Conservation (phyloP, 2,113 vertebrate genomes). For the Phalacrocorax aristotelis region DNA sequence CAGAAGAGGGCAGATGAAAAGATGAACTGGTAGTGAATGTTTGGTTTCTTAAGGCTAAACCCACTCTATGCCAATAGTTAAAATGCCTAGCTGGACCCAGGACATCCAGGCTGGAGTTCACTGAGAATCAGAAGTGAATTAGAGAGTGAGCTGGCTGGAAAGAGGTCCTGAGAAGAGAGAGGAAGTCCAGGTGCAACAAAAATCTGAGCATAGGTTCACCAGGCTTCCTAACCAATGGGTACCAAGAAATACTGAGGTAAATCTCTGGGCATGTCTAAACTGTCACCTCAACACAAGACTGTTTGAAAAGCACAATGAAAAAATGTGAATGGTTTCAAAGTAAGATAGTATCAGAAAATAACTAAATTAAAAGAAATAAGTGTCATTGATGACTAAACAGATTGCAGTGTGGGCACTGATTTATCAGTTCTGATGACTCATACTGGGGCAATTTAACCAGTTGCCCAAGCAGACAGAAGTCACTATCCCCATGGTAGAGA, state of each 20-base stretch:
- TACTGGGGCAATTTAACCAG: not conserved
- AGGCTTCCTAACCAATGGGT: not conserved
- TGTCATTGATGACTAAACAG: not conserved
- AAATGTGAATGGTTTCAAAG: not conserved
- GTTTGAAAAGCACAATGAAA: not conserved
- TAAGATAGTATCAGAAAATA: not conserved
- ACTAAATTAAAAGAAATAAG: not conserved
- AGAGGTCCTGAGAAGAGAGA: not conserved
- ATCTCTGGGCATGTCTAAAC: not conserved
- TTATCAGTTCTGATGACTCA: not conserved
- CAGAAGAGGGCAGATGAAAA: not conserved
- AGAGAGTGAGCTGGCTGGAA: not conserved
- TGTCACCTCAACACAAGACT: not conserved
- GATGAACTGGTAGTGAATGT: fast-evolving
- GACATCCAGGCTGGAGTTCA: not conserved
- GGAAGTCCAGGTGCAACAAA: not conserved
- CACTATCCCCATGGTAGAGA: not conserved
- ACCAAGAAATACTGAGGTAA: not conserved
- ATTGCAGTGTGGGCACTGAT: not conserved
- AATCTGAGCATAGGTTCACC: fast-evolving
- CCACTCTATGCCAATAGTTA: not conserved
- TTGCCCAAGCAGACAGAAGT: not conserved
- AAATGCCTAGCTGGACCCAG: not conserved
- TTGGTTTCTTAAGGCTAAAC: not conserved
- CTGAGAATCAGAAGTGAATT: not conserved